Evolutionary conservation across 2,888 invertebrate genomes (phyloP), one percentile per base, ranked within the genome.

Genomic region (Trachelus iudaicus): DNA sequence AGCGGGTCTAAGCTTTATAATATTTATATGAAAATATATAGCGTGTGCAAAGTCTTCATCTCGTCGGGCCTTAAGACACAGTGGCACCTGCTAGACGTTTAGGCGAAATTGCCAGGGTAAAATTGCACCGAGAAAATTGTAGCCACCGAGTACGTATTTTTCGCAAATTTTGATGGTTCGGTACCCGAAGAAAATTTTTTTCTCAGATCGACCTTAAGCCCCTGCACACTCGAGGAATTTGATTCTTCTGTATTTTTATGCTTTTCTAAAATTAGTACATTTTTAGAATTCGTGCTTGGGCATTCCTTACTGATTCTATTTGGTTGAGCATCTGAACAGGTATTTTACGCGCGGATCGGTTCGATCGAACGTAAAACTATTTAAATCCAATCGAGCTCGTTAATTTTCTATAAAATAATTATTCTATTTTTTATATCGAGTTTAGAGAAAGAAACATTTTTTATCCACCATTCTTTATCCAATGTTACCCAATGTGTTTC

Each of bases 11-110:
- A 56, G 23, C 56, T 56, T 56, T 56, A 56, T 56, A 23, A 56
- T 56, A 56, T 75, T 75, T 77, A 73, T 35, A 76, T 40, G 40
- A 75, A 78, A 73, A 69, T 37, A 76, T 35, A 56, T 68, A 69
- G 37, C 56, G 35, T 35, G 77, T 80, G 73, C 73, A 78, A 77
- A 69, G 69, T 79, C 76, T 69, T 81, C 81, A 79, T 81, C 80
- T 71, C 71, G 1, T 34, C 71, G 71, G 71, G 71, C 71, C 33
- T 12, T 13, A 31, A 68, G 13, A 68, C 35, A 31, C n/a, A 73
- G 79, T 80, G 79, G 87, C 87, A 86, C 87, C 87, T 85, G 87
- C 85, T 81, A 77, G 78, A 83, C 83, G 82, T 85, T 86, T 83
- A 83, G 83, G 79, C 82, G 69, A 87, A 86, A 87, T 88, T 87